Percentiles rank a stretch among this genome's conserved stretches.
These are phyloP conservation scores for Poeciliopsis paucimaculata DNA, from an alignment of 2,797 vertebrate species.

Conservation along the genomic window DNA sequence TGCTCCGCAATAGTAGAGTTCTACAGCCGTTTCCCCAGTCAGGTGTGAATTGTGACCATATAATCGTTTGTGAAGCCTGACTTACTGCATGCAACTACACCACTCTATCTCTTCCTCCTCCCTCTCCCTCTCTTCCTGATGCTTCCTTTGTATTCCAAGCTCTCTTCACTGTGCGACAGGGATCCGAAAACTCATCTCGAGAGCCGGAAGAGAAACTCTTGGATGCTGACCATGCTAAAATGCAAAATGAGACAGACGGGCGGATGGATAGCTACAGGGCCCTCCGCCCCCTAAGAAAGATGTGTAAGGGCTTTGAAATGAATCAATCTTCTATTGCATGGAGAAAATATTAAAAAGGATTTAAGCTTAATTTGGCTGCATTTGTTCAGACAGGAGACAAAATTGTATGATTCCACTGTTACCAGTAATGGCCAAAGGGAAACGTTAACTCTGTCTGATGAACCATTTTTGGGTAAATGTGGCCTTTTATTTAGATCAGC, in stretches of 20 bases:
- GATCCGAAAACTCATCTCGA: neutral
- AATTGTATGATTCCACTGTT: neutral
- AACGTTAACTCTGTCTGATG: neutral
- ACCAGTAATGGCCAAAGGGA: neutral
- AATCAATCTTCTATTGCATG: neutral
- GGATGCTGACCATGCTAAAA: neutral
- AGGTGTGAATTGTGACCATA: conserved; percentile 57
- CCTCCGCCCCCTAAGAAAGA: neutral
- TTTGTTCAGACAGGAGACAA: neutral
- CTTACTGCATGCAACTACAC: conserved; percentile 33
- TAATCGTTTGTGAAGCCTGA: conserved; percentile 46
- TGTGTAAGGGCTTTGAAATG: neutral
- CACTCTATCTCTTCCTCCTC: neutral
- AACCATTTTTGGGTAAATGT: neutral
- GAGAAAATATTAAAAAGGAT: neutral
- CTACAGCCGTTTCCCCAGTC: conserved; percentile 50
- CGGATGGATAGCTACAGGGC: neutral
- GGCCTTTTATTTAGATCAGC: neutral
- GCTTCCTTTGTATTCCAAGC: neutral
- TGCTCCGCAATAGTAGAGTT: conserved; percentile 21
- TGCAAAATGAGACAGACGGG: neutral
- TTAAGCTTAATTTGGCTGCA: neutral
- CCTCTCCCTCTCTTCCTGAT: neutral
- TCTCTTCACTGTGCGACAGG: neutral
- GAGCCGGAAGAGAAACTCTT: neutral